These are phyloP conservation scores for Tympanoctomys barrerae DNA, from an alignment of 2,797 vertebrate species.

Conservation along the genomic window DNA sequence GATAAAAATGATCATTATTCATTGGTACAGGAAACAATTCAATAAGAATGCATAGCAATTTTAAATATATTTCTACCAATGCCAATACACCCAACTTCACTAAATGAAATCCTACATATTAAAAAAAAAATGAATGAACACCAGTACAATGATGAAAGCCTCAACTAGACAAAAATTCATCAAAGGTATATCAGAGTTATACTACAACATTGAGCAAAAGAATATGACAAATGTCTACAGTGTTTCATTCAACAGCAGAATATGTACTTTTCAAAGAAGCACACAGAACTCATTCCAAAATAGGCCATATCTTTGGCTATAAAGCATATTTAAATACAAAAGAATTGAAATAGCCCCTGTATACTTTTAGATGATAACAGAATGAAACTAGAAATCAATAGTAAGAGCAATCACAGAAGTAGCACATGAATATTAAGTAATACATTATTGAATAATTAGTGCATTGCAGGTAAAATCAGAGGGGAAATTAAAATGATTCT, in stretches of 20 bases:
- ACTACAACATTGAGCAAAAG: neutral
- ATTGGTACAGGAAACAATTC: neutral
- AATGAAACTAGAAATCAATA: neutral
- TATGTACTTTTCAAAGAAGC: neutral
- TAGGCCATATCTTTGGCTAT: neutral
- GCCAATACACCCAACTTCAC: neutral
- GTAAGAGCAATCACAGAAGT: neutral
- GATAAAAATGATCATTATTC: neutral
- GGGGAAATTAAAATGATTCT: neutral
- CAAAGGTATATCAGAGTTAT: neutral
- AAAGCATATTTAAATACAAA: neutral
- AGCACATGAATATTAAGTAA: neutral
- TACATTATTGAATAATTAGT: neutral
- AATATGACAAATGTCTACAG: neutral
- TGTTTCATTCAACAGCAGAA: neutral
- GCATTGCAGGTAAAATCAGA: neutral
- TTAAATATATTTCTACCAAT: neutral
- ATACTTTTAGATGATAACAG: neutral
- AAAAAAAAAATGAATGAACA: neutral
- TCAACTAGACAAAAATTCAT: neutral
- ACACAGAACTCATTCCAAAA: neutral
- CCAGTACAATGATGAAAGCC: neutral
- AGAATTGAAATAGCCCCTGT: neutral
- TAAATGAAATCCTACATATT: neutral
- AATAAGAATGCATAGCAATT: neutral